A percentile compares a stretch with the other conserved stretches of the same genome.
Conservation (phyloP, 2,888 invertebrate genomes). For the Dorcus hopei region DNA sequence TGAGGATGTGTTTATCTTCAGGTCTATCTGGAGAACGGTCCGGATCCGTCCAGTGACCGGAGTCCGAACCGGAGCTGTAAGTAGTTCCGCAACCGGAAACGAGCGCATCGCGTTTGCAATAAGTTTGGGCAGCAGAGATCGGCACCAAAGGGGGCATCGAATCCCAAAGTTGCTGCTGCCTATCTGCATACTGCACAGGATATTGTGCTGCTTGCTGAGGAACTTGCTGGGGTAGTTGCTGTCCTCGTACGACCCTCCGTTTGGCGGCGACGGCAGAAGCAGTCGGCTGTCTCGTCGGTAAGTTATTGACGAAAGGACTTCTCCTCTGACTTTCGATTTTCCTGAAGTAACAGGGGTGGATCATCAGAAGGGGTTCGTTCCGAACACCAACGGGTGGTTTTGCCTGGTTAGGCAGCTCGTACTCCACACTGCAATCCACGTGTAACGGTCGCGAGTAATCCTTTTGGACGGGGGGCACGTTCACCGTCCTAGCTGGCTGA, state of each 20-base stretch:
- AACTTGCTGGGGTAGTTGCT: conserved; percentile 41
- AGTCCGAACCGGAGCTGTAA: conserved; percentile 41
- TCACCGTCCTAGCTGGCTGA: conserved; percentile 38
- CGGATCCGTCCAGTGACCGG: conserved; percentile 46
- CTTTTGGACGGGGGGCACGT: conserved; percentile 57
- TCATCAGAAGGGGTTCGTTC: conserved; percentile 83
- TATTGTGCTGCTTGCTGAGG: conserved; percentile 44
- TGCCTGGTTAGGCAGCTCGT: conserved; percentile 85
- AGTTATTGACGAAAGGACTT: conserved; percentile 80
- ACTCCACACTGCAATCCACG: conserved; percentile 89
- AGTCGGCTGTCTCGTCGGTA: conserved; percentile 52
- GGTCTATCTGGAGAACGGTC: conserved; percentile 47
- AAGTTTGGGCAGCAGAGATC: conserved; percentile 41
- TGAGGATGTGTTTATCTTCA: conserved; percentile 45
- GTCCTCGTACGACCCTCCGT: conserved; percentile 46
- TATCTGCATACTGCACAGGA: conserved; percentile 33
- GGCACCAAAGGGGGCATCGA: conserved; percentile 45
- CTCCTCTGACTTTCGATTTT: conserved; percentile 81
- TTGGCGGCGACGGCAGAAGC: conserved; percentile 28
- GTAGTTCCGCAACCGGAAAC: conserved; percentile 46
- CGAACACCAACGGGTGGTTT: conserved; percentile 81
- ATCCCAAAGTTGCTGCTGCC: conserved; percentile 39
- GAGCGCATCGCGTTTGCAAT: conserved; percentile 49
- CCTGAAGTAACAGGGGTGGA: conserved; percentile 85
- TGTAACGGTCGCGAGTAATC: conserved; percentile 84